A percentile compares a stretch with the other conserved stretches of the same genome.
These are phyloP conservation scores for Salvelinus alpinus DNA, from an alignment of 2,113 vertebrate species.

Conservation along the genomic window DNA sequence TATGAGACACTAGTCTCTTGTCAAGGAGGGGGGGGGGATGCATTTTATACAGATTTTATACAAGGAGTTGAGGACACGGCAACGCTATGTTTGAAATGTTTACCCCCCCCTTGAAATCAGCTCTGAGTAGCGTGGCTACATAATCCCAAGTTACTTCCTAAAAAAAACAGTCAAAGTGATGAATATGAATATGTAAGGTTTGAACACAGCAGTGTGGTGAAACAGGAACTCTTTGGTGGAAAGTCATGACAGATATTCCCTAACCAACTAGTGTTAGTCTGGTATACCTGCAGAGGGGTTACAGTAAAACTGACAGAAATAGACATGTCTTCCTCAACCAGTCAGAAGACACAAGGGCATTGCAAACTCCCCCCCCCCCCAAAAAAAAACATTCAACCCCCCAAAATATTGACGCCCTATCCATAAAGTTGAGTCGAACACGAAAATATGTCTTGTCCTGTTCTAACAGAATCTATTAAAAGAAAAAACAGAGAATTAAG, in stretches of 20 bases:
- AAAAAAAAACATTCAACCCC: background rate
- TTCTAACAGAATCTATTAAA: background rate
- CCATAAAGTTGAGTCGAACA: background rate
- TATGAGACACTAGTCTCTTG: slow-evolving; percentile 31
- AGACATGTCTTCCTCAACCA: background rate
- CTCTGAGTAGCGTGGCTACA: slow-evolving; percentile 20
- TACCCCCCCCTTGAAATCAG: slow-evolving; percentile 33
- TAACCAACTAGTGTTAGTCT: slow-evolving; percentile 5
- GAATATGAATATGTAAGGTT: slow-evolving; percentile 36
- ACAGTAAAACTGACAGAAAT: slow-evolving; percentile 9
- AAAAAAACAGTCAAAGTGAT: slow-evolving; percentile 50
- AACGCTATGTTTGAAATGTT: slow-evolving; percentile 30
- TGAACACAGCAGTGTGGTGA: background rate
- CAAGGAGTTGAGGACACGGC: slow-evolving; percentile 24
- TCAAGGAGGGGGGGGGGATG: slow-evolving; percentile 20
- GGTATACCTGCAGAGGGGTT: slow-evolving; percentile 23
- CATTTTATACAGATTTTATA: slow-evolving; percentile 44
- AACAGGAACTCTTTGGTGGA: slow-evolving; percentile 31
- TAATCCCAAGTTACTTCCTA: slow-evolving; percentile 39
- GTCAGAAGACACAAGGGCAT: background rate
- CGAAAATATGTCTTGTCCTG: background rate
- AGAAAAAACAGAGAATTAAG: background rate
- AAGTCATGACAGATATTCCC: slow-evolving; percentile 47
- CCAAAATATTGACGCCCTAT: background rate
- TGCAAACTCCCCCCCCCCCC: background rate